Conservation (phyloP, 2,888 invertebrate species). For the Cantharis flavilabris region DNA sequence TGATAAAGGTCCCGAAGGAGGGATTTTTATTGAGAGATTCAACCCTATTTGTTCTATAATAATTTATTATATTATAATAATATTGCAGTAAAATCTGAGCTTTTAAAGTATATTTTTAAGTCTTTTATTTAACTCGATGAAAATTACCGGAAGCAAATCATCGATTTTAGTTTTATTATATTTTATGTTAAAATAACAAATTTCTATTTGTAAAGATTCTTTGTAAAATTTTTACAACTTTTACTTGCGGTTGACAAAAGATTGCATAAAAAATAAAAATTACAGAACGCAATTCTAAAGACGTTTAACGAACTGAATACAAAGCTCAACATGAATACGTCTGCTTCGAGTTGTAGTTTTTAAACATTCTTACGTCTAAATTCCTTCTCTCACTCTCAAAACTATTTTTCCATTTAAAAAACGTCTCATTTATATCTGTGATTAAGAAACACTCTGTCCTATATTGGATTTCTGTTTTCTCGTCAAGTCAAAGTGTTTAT, state of each 20-base stretch:
- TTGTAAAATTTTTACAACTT: slow-evolving; percentile 3
- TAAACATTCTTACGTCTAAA: slow-evolving; percentile 3
- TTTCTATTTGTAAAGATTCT: background rate
- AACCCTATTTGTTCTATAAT: too few relatives aligned
- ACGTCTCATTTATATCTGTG: background rate
- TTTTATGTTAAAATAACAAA: background rate
- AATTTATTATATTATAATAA: too few relatives aligned
- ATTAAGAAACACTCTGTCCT: background rate
- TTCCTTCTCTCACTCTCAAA: slow-evolving; percentile 4
- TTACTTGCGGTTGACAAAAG: slow-evolving; percentile 16
- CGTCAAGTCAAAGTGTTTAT: background rate
- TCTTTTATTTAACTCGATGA: too few relatives aligned
- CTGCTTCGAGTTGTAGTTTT: slow-evolving; percentile 7
- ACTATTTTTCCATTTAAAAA: background rate
- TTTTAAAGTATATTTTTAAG: too few relatives aligned
- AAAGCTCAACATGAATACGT: slow-evolving; percentile 19
- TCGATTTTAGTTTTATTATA: background rate
- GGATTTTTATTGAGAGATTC: too few relatives aligned
- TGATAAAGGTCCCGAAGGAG: too few relatives aligned
- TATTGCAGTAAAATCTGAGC: too few relatives aligned
- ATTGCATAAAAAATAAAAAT: slow-evolving; percentile 26
- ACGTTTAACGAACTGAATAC: slow-evolving; percentile 31
- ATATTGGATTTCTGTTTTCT: background rate
- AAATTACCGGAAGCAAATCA: too few relatives aligned
- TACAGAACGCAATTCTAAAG: slow-evolving; percentile 23